Conservation (phyloP, 2,113 vertebrate species). For the Hypocryptadius cinnamomeus region DNA sequence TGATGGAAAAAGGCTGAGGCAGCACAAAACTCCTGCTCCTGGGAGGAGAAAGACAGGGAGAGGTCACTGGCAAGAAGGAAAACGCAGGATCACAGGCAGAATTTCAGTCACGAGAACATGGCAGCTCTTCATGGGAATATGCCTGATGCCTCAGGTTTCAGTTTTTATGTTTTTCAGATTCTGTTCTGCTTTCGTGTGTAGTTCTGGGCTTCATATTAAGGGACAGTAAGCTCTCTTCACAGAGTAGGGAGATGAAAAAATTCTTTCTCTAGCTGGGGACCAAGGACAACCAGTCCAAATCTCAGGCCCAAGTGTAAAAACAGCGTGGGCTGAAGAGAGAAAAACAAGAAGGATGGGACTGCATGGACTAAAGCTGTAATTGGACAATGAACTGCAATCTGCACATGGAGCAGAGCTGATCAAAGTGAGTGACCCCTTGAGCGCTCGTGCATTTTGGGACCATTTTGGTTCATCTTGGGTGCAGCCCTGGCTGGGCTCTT, state of each 20-base stretch:
- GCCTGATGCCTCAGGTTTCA: neutral
- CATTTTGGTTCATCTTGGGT: neutral
- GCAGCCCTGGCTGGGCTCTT: no score
- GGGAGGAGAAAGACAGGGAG: neutral
- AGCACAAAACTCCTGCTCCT: neutral
- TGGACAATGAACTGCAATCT: no score
- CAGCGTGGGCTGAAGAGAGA: neutral
- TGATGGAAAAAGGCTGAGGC: neutral
- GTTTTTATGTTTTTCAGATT: neutral
- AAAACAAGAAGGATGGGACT: no score
- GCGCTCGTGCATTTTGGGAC: fast-evolving
- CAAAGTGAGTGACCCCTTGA: fast-evolving
- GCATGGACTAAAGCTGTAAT: no score
- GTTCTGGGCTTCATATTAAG: neutral
- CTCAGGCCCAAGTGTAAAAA: neutral
- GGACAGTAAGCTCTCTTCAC: neutral
- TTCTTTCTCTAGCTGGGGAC: neutral
- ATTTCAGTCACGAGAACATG: neutral
- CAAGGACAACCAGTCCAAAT: neutral
- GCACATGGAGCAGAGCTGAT: neutral
- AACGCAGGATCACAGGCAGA: neutral
- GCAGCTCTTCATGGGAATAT: neutral
- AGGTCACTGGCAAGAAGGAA: neutral
- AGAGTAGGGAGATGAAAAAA: neutral
- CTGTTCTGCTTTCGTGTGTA: neutral